Conservation (phyloP, 2,888 invertebrate genomes). For the Spilosoma lubricipeda region DNA sequence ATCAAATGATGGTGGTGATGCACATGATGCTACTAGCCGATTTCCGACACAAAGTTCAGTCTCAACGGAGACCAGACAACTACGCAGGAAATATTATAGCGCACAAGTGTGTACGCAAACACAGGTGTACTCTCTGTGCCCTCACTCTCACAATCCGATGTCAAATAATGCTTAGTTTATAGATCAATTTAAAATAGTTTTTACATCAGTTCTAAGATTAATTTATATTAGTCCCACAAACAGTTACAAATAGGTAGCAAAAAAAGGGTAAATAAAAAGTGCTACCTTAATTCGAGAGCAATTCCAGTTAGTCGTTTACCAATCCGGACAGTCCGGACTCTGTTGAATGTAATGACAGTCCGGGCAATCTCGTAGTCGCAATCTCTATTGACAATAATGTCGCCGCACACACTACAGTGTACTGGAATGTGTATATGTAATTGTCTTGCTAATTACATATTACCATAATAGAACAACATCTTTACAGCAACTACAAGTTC, state of each 20-base stretch:
- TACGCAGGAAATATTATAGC: too few relatives aligned
- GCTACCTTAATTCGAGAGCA: slow-evolving; percentile 21
- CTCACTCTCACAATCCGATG: neutral
- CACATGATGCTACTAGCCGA: too few relatives aligned
- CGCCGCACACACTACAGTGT: slow-evolving; percentile 10
- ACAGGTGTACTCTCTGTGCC: too few relatives aligned
- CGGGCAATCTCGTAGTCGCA: slow-evolving; percentile 24
- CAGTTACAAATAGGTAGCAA: neutral
- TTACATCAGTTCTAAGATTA: neutral
- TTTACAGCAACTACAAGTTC: slow-evolving; percentile 36
- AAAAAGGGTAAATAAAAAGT: neutral
- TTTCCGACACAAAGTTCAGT: too few relatives aligned
- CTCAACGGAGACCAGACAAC: too few relatives aligned
- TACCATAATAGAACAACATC: slow-evolving; percentile 32
- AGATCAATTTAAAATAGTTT: neutral
- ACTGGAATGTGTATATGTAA: slow-evolving; percentile 30
- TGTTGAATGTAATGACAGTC: slow-evolving; percentile 21
- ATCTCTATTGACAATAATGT: slow-evolving; percentile 31
- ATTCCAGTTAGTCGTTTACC: slow-evolving; percentile 25
- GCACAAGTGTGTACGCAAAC: too few relatives aligned
- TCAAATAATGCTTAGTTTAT: neutral
- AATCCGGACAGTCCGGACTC: slow-evolving; percentile 9
- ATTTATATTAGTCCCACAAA: too few relatives aligned
- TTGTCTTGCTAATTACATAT: slow-evolving; percentile 28
- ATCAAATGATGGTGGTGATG: too few relatives aligned